These are phyloP conservation scores for Mycteria americana DNA, from an alignment of 2,797 vertebrate species.

Conservation along the genomic window DNA sequence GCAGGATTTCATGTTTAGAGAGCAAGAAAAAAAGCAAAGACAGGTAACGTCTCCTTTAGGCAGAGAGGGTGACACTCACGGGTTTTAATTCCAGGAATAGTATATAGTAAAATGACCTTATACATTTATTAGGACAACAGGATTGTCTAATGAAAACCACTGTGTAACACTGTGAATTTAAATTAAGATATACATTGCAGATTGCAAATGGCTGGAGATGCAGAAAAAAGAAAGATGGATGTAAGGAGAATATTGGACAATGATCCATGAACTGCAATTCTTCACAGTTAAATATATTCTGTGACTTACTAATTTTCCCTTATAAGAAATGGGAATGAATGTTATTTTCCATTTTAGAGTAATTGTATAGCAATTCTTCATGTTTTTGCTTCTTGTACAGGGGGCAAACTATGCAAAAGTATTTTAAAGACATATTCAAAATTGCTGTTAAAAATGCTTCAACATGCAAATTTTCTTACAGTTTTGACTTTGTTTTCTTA, in stretches of 20 bases:
- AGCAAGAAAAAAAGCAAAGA: not conserved
- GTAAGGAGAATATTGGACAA: slow-evolving; percentile 21
- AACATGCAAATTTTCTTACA: slow-evolving; percentile 14
- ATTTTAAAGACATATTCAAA: slow-evolving; percentile 11
- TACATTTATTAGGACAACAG: not conserved
- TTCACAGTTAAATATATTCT: slow-evolving; percentile 49
- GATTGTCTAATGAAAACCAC: not conserved
- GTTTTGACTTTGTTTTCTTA: slow-evolving; percentile 39
- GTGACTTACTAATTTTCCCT: slow-evolving; percentile 38
- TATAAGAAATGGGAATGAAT: slow-evolving; percentile 44
- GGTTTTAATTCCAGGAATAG: not conserved
- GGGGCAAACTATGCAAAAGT: not conserved
- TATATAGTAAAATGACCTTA: not conserved
- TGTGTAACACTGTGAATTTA: not conserved
- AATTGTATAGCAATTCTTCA: slow-evolving; percentile 32
- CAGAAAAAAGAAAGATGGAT: slow-evolving; percentile 38
- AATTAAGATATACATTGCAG: not conserved
- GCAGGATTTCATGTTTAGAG: not conserved
- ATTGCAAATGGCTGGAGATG: not conserved
- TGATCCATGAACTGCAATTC: slow-evolving; percentile 58
- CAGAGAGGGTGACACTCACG: not conserved
- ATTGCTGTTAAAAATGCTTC: slow-evolving; percentile 33
- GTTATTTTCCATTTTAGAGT: slow-evolving; percentile 29
- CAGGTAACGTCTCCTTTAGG: not conserved
- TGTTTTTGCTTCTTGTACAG: not conserved